phyloP scores from a whole-genome alignment of 1,140 invertebrate species.

The Pseudobourletiella spinata region DNA sequence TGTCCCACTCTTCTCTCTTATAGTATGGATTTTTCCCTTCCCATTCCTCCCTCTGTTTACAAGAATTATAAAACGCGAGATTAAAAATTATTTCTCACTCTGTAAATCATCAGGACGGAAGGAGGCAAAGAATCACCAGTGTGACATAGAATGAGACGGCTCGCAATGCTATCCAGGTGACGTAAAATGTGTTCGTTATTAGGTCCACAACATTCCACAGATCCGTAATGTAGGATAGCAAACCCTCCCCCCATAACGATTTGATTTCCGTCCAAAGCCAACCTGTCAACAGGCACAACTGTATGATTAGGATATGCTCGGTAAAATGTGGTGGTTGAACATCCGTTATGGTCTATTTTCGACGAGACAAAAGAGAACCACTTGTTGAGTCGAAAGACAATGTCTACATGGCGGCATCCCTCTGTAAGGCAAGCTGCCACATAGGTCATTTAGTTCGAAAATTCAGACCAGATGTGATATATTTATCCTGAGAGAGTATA shows the following conservation, averaged over 20 bases:
- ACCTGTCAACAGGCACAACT: conserved; percentile 57
- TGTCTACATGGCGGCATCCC: too few species aligned
- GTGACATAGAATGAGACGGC: conserved; percentile 60
- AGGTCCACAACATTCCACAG: conserved; percentile 97
- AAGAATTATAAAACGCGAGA: conserved; percentile 12
- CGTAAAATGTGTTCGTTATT: conserved; percentile 86
- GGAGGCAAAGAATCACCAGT: too few species aligned
- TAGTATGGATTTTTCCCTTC: conserved; percentile 66
- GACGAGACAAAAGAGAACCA: too few species aligned
- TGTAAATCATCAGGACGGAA: too few species aligned
- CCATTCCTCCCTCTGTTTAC: conserved; percentile 52
- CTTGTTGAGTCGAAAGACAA: too few species aligned
- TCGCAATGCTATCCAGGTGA: conserved; percentile 78
- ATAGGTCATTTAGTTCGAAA: neutral
- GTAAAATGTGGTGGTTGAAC: too few species aligned
- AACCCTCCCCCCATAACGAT: conserved; percentile 73
- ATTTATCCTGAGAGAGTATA: too few species aligned
- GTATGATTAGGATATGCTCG: too few species aligned
- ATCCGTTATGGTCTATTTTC: too few species aligned
- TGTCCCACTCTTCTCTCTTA: conserved; percentile 78
- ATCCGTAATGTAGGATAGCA: conserved; percentile 83
- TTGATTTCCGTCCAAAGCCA: conserved; percentile 82
- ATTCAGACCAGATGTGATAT: too few species aligned
- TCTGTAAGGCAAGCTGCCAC: too few species aligned
- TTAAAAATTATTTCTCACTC: too few species aligned